Evolutionary conservation across 2,797 vertebrate species (phyloP).

Genomic region (Microtus californicus): DNA sequence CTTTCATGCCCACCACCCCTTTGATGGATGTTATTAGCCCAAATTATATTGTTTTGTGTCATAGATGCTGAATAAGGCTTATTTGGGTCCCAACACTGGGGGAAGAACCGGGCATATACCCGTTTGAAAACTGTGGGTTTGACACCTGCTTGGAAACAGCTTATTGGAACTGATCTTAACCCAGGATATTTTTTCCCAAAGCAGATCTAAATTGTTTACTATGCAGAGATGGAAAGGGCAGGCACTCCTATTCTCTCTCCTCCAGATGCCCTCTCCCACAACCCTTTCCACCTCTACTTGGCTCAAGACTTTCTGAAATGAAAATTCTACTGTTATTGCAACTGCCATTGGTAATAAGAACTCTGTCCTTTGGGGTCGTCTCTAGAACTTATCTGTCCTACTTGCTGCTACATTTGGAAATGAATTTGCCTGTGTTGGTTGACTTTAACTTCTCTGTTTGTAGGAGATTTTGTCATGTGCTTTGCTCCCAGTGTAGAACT

Average conservation of each 20-base stretch:
- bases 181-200: slow-evolving; percentile 83
- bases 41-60: slow-evolving; percentile 77
- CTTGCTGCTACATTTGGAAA: slow-evolving; percentile 90
- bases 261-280: slow-evolving; percentile 54
- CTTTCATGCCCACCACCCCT: slow-evolving; percentile 73
- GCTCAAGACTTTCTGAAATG: slow-evolving; percentile 86
- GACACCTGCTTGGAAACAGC: slow-evolving; percentile 89
- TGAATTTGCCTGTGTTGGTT: slow-evolving; percentile 88
- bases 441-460: slow-evolving; percentile 85
- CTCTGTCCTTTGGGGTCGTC: slow-evolving; percentile 84
- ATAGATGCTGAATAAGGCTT: slow-evolving; percentile 72
- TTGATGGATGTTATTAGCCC: slow-evolving; percentile 83
- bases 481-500: slow-evolving; percentile 83
- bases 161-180: slow-evolving; percentile 85
- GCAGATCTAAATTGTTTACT: slow-evolving; percentile 86
- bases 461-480: slow-evolving; percentile 69
- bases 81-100: slow-evolving; percentile 48
- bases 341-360: slow-evolving; percentile 86
- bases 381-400: slow-evolving; percentile 84
- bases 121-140: slow-evolving; percentile 89
- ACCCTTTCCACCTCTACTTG: slow-evolving; percentile 85
- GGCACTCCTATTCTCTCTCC: slow-evolving; percentile 78
- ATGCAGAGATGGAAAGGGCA: slow-evolving; percentile 79
- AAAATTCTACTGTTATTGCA: slow-evolving; percentile 86
- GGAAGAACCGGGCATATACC: slow-evolving; percentile 59